Percentiles rank a stretch among this genome's conserved stretches.
phyloP scores from a whole-genome alignment of 2,113 vertebrate species.

The Semnornis frantzii region DNA sequence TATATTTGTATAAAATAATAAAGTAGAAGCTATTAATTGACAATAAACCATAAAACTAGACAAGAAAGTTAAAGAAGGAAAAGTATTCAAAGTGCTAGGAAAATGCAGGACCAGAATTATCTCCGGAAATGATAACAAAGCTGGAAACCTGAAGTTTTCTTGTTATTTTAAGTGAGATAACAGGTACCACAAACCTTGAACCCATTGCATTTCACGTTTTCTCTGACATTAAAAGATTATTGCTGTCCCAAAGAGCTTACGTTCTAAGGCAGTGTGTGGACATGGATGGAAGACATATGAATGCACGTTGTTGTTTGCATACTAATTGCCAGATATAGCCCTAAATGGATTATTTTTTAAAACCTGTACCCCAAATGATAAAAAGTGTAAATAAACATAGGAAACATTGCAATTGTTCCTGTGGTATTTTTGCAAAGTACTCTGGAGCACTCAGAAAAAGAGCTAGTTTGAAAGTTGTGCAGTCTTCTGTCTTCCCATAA shows the following conservation, averaged over 20 bases:
- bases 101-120: neutral
- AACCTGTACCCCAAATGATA: neutral
- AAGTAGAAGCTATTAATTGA: neutral
- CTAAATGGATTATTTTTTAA: neutral
- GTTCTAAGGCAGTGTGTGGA: neutral
- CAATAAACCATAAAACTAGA: neutral
- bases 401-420: neutral
- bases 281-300: neutral
- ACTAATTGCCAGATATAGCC: neutral
- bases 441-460: neutral
- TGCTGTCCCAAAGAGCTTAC: neutral
- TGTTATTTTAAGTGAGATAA: neutral
- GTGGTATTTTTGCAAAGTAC: neutral
- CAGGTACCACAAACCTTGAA: neutral
- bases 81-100: neutral
- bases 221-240: fast-evolving
- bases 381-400: neutral
- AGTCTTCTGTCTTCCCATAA: neutral
- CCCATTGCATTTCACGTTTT: neutral
- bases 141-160: neutral
- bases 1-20: neutral
- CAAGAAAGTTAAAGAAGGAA: neutral
- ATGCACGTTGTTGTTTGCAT: neutral
- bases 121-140: neutral
- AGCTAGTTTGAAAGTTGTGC: neutral